Percentiles rank a stretch among this genome's conserved stretches.
phyloP scores from a whole-genome alignment of 2,888 invertebrate genomes.

The Epirrhoe alternata region DNA sequence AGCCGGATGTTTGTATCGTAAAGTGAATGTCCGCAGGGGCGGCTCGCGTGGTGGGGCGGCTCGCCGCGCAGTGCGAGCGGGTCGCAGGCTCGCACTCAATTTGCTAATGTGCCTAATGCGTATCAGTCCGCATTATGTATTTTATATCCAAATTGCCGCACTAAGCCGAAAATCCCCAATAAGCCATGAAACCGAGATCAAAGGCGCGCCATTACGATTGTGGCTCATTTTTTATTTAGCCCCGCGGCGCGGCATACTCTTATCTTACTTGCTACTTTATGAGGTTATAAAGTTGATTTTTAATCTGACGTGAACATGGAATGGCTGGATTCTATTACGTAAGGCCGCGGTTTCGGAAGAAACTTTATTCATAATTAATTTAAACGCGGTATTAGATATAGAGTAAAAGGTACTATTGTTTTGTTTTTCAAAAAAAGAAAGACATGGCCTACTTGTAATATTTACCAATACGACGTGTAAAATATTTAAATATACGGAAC shows the following conservation, averaged over 20 bases:
- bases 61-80: slow-evolving; percentile 22
- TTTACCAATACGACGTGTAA: too few species aligned
- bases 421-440: too few species aligned
- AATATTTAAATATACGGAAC: too few species aligned
- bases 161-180: slow-evolving; percentile 77
- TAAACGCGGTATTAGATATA: neutral
- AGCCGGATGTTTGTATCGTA: slow-evolving; percentile 36
- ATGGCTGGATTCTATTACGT: slow-evolving; percentile 62
- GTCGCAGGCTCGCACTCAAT: slow-evolving; percentile 62
- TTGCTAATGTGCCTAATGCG: slow-evolving; percentile 79
- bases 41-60: slow-evolving; percentile 13
- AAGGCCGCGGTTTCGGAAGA: slow-evolving; percentile 25
- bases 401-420: too few species aligned
- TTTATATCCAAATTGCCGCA: slow-evolving; percentile 81
- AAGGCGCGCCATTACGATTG: slow-evolving; percentile 82
- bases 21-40: slow-evolving; percentile 20
- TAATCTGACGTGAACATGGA: slow-evolving; percentile 77
- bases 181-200: slow-evolving; percentile 84
- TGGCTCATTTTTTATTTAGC: slow-evolving; percentile 85
- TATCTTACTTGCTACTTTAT: slow-evolving; percentile 83
- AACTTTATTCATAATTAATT: neutral
- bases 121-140: slow-evolving; percentile 74
- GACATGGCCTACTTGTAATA: too few species aligned
- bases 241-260: slow-evolving; percentile 66
- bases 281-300: slow-evolving; percentile 85